phyloP scores from a whole-genome alignment of 2,113 vertebrate genomes.

The Aramus guarauna region DNA sequence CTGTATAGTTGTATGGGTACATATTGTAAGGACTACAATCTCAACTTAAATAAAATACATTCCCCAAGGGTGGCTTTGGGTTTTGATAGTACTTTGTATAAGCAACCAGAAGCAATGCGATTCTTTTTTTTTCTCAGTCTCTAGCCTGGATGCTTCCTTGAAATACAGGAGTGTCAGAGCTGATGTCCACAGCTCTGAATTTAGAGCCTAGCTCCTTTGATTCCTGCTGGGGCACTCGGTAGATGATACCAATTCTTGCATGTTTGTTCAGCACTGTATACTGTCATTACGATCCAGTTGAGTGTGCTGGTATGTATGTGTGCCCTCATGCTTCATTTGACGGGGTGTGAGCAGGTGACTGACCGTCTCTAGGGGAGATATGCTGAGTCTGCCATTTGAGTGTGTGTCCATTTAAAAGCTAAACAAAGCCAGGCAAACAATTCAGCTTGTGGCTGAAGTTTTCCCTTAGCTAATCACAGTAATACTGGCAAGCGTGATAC shows the following conservation, averaged over 20 bases:
- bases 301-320: not conserved
- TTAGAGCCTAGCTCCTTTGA: not conserved
- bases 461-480: slow-evolving; percentile 25
- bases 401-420: not conserved
- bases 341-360: not conserved
- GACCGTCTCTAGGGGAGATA: not conserved
- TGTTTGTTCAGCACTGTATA: fast-evolving
- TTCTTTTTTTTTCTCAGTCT: not conserved
- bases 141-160: not conserved
- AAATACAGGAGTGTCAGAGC: not conserved
- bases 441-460: not conserved
- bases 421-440: slow-evolving; percentile 4
- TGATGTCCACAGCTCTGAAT: not conserved
- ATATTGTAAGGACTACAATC: not conserved
- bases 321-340: not conserved
- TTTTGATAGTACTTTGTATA: not conserved
- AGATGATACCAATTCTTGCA: fast-evolving
- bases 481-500: not conserved
- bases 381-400: not conserved
- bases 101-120: not conserved
- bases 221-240: not conserved
- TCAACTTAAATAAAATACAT: not conserved
- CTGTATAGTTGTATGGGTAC: not conserved
- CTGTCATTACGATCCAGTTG: fast-evolving
- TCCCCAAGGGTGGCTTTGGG: not conserved